phyloP scores from a whole-genome alignment of 2,113 vertebrate species.

The Lagopus leucura region DNA sequence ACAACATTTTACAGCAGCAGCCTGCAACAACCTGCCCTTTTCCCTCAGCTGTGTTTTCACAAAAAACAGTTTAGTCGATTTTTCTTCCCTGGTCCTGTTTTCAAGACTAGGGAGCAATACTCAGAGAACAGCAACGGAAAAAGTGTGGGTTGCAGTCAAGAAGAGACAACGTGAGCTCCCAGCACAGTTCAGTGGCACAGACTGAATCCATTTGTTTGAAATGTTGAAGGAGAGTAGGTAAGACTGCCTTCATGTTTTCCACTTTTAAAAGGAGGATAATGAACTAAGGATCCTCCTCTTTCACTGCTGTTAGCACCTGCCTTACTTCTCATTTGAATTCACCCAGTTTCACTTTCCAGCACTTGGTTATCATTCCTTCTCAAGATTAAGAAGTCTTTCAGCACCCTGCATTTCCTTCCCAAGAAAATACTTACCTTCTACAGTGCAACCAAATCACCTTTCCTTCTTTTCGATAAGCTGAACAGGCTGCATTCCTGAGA shows the following conservation, averaged over 20 bases:
- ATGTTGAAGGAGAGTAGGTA: neutral
- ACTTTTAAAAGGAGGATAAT: neutral
- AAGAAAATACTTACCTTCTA: neutral
- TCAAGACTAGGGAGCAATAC: neutral
- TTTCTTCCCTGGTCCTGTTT: neutral
- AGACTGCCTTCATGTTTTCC: neutral
- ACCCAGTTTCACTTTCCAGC: neutral
- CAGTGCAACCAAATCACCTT: neutral
- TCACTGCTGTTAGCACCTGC: neutral
- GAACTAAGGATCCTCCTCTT: neutral
- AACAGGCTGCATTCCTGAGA: neutral
- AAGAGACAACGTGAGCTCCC: accelerated
- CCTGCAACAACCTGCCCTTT: neutral
- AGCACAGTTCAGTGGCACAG: neutral
- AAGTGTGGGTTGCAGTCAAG: neutral
- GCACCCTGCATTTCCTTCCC: neutral
- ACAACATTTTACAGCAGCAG: neutral
- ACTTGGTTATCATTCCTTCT: neutral
- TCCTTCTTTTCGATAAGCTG: neutral
- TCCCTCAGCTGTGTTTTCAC: neutral
- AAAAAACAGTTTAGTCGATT: neutral
- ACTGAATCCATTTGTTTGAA: neutral
- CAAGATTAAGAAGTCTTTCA: neutral
- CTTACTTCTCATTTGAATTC: neutral
- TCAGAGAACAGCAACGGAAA: neutral